Percentiles rank a stretch among this genome's conserved stretches.
phyloP scores from a whole-genome alignment of 2,888 invertebrate species.

The Andrena trimmerana region DNA sequence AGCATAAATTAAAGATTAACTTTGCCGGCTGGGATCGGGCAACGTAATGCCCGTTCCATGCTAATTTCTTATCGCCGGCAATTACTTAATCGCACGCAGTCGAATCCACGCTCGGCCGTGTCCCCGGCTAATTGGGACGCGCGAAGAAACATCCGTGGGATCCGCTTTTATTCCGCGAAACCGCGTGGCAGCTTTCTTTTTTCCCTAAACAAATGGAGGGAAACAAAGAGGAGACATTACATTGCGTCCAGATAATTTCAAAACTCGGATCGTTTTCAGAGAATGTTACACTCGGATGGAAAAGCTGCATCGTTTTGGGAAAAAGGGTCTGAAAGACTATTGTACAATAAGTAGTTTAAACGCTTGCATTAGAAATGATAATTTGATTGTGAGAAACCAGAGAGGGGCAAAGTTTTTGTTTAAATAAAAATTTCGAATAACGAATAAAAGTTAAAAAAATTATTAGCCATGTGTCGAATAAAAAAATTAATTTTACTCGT shows the following conservation, averaged over 20 bases:
- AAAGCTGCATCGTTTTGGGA: too few relatives aligned
- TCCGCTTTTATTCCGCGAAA: constrained; percentile 1
- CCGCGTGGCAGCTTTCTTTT: not conserved
- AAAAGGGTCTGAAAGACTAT: not conserved
- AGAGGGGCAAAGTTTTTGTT: too few relatives aligned
- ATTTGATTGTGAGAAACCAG: too few relatives aligned
- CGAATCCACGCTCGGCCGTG: constrained; percentile 36
- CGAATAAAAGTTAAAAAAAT: too few relatives aligned
- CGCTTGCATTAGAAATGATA: too few relatives aligned
- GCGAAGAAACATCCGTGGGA: constrained; percentile 29
- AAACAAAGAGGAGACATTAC: not conserved
- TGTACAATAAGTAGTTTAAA: not conserved
- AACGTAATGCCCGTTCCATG: constrained; percentile 66
- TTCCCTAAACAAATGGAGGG: not conserved
- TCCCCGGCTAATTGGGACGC: constrained; percentile 40
- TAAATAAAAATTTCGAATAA: too few relatives aligned
- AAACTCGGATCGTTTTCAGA: not conserved
- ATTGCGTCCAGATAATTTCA: not conserved
- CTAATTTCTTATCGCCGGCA: constrained; percentile 69
- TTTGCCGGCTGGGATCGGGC: constrained; percentile 43
- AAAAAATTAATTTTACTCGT: too few relatives aligned
- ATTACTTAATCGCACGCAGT: constrained; percentile 65
- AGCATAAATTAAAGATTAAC: constrained; percentile 71
- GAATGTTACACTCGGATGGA: not conserved
- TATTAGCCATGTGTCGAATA: too few relatives aligned